Base-by-base conservation (phyloP, 2,888 invertebrate genomes). In the Acrobasis consociella region DNA sequence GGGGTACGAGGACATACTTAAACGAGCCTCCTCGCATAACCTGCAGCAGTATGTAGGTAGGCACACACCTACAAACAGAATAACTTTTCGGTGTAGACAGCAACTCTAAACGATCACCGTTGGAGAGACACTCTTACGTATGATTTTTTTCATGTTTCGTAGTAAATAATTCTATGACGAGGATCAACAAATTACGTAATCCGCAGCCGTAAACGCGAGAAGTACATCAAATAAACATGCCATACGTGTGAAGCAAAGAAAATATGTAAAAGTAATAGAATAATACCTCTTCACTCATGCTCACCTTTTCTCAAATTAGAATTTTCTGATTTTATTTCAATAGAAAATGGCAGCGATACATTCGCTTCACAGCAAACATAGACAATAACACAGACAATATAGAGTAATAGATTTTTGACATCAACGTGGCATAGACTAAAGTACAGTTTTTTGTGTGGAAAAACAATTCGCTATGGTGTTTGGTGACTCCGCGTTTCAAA, bases 31-130 rank as follows among this genome's bases (percentile, higher is more conserved):
- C 85, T 88, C 88, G 86, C 90, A 91, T 91, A 91, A 93, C 91
- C 87, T 91, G 93, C 88, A 83, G 93, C 91, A 91, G 91, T 92
- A 90, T 90, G 92, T 93, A 91, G 89, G 93, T 93, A 91, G 86
- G 91, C 89, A 91, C 91, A 91, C 92, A 94, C 94, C 94, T 94
- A 94, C 93, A 94, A 94, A 94, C 93, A 94, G 94, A 94, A 94
- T 86, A 94, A 94, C 94, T 94, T 91, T 93, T 93, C 89, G 94
- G 94, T 94, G 94, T 94, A 93, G 91, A 89, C 84, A 89, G 83
- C 91, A 87, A 87, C 78, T 91, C 90, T 86, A 15, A 46, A 81
- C 77, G 76, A 71, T 83, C 79, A 75, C 81, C 83, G 81, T 81
- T 82, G 77, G 84, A 80, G 78, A 78, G 77, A 79, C 75, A 74